Evolutionary conservation across 2,113 vertebrate genomes (phyloP), one percentile per base, ranked within the genome.

Genomic region (Rynchops niger): DNA sequence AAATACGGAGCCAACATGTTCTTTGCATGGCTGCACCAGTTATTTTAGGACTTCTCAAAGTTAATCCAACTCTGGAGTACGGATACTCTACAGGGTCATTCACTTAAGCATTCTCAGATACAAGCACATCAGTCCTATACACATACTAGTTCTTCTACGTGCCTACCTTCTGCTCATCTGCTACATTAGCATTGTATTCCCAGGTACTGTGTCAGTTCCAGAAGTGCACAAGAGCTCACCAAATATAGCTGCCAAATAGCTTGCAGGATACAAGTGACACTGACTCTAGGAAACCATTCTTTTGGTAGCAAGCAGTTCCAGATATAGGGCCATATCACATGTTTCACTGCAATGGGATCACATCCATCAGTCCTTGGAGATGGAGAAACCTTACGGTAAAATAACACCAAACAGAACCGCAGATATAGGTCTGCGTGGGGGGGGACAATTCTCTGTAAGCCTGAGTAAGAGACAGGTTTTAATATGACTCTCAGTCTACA

Each of bases 11-110:
- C 77, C 96, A 96, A 82, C 83, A 79, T 72, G 78, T 49, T 93
- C 88, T 87, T 87, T 72, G 81, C 95, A 82, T 66, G 93, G 93
- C 78, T 88, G 58, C 58, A 58, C 1, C 32, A 95, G 91, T 90
- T 97, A 97, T 96, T 97, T 97, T 96, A 73, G 70, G 95, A 89
- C 82, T 91, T 77, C 89, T 95, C 83, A 77, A 77, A 89, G 70
- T 82, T 89, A 95, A 95, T 80, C 83, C 83, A 94, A 12, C 66
- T 79, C 86, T 87, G 53, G 82, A 91, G 80, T 85, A 95, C 0
- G 4, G 86, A 82, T 73, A 82, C 34, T 89, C 88, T 61, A 67
- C 40, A 29, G 73, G 86, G 81, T 82, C 66, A 72, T 89, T 86
- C 91, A 84, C 66, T 65, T 65, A 47, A 69, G 84, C 21, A n/a